Evolutionary conservation across 2,113 vertebrate genomes (phyloP).

Genomic region (Furnarius figulus): DNA sequence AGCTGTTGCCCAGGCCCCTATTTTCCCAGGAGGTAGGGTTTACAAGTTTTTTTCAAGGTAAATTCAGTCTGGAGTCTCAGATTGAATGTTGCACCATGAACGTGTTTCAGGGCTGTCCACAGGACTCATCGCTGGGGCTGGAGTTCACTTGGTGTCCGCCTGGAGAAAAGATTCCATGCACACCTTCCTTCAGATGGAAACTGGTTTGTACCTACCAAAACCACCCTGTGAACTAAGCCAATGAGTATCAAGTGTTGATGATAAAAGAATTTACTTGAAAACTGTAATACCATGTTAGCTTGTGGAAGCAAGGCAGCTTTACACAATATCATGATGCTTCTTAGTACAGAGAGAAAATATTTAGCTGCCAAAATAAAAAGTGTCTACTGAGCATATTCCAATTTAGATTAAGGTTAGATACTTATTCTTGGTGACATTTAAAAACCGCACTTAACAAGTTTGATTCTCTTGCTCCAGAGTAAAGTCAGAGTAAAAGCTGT

Average conservation of each 20-base stretch:
- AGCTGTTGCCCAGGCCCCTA: background rate
- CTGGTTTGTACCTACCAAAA: background rate
- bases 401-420: background rate
- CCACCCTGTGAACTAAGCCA: background rate
- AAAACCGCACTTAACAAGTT: background rate
- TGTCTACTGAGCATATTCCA: background rate
- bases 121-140: fast-evolving
- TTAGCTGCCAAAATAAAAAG: background rate
- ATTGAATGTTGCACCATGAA: background rate
- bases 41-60: background rate
- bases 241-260: background rate
- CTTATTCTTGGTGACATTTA: background rate
- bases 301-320: background rate
- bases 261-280: background rate
- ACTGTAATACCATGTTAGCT: background rate
- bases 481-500: background rate
- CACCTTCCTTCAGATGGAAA: background rate
- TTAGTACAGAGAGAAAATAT: background rate
- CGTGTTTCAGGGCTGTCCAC: background rate
- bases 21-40: background rate
- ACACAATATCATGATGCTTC: background rate
- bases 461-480: background rate
- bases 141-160: background rate
- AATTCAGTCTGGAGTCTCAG: background rate
- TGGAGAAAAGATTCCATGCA: background rate